These are phyloP conservation scores for Clavelina lepadiformis DNA, from an alignment of 23 tunicate genomes.

Conservation along the genomic window DNA sequence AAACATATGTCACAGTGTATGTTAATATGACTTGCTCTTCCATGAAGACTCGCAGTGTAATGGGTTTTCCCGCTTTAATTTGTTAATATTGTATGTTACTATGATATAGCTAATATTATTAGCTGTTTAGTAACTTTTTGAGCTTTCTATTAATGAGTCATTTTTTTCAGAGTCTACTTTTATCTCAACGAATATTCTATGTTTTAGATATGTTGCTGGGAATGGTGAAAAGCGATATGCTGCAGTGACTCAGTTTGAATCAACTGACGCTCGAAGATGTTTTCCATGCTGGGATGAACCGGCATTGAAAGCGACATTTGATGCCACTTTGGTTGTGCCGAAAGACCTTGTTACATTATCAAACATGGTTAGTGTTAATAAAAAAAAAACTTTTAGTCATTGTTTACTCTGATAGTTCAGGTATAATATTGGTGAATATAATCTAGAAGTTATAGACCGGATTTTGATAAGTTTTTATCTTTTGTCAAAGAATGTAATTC, in stretches of 20 bases:
- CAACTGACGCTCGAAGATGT: conserved; percentile 93
- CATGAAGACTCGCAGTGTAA: no score
- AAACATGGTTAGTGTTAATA: conserved; percentile 82
- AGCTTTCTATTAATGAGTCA: no score
- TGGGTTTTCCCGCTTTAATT: no score
- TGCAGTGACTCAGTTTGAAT: conserved; percentile 88
- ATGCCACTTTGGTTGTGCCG: conserved; percentile 82
- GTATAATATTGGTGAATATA: not conserved
- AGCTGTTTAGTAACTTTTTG: no score
- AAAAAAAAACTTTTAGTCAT: not conserved
- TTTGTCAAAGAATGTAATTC: conserved; percentile 56
- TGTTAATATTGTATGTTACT: no score
- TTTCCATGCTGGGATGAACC: conserved; percentile 99
- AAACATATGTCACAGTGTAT: no score
- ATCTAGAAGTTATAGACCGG: not conserved
- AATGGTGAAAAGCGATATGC: conserved; percentile 69
- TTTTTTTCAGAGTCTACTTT: no score
- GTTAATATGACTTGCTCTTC: no score
- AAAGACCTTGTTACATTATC: conserved; percentile 79
- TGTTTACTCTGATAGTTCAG: not conserved
- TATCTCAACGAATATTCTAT: no score
- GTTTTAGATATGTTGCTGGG: conserved; percentile 24
- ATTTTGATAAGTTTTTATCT: not conserved
- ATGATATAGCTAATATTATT: no score
- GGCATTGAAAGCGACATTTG: conserved; percentile 90